Base-by-base conservation (phyloP, 2,797 vertebrate species). In the Chaunax sp. region DNA sequence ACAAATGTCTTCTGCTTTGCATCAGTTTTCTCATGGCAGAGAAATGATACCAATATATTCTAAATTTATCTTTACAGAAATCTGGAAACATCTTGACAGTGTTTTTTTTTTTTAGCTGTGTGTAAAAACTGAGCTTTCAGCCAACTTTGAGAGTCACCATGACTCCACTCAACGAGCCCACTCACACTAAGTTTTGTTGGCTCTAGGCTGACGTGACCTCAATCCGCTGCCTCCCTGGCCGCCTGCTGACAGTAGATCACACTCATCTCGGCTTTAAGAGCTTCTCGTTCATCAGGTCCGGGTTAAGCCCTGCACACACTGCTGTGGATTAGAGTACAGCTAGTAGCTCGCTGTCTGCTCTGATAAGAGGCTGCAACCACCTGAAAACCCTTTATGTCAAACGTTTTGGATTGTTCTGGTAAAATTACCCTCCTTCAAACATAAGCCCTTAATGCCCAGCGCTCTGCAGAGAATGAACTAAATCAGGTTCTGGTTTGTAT, bases 221-320 rank as follows among this genome's bases (percentile, higher is more conserved):
- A 88, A 85, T 88, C 85, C 71, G 26, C 67, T 77, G 69, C 55
- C 65, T 59, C 74, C 81, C n/a, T n/a, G n/a, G n/a, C n/a, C n/a
- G n/a, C n/a, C n/a, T n/a, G n/a, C n/a, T n/a, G n/a, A n/a, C n/a
- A n/a, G 80, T 67, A 55, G 64, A 77, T 81, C 66, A 73, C 13
- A 52, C 44, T 45, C 26, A 71, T 75, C 70, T 72, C 19, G n/a
- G 47, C 54, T 58, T 43, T 64, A 65, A 81, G 44, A 61, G 62
- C 65, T 58, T 54, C 68, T 63, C 46, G 74, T 72, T 75, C 65
- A 60, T 77, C 63, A 69, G 73, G 80, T 83, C 82, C 18, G 2
- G 70, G 75, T 72, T 74, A 80, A 72, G 58, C 70, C 58, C 57
- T 46, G 43, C 38, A 40, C 50, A 60, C 56, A 23, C 57, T 30